phyloP scores from a whole-genome alignment of 2,113 vertebrate species.

The Meriones unguiculatus region DNA sequence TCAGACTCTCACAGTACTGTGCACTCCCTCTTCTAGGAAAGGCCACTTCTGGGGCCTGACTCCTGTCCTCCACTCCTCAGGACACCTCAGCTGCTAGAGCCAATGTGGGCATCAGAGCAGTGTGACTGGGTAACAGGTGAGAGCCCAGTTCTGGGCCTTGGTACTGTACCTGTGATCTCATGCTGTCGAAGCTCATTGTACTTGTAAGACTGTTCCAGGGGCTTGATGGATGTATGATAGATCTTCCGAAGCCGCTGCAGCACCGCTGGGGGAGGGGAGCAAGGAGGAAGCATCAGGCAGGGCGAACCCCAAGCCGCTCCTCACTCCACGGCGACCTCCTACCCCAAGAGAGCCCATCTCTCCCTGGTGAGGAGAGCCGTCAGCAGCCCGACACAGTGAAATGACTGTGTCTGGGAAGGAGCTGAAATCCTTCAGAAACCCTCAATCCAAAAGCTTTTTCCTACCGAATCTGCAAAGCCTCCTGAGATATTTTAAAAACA shows the following conservation, averaged over 20 bases:
- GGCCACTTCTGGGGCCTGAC: not conserved
- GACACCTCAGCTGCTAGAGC: not conserved
- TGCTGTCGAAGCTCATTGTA: constrained; percentile 99
- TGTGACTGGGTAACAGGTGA: too few species aligned
- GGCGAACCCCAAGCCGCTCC: not conserved
- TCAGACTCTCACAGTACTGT: not conserved
- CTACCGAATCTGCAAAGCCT: not conserved
- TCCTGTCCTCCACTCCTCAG: not conserved
- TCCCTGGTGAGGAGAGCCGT: not conserved
- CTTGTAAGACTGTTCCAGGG: constrained; percentile 98
- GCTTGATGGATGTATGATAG: constrained; percentile 97
- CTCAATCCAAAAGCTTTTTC: not conserved
- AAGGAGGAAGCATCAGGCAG: not conserved
- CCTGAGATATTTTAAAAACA: not conserved
- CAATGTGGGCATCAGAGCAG: not conserved
- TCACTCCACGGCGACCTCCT: not conserved
- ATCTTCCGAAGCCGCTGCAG: constrained; percentile 95
- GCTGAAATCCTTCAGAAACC: not conserved
- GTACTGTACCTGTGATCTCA: constrained; percentile 95
- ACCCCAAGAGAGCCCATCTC: not conserved
- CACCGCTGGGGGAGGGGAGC: constrained; percentile 84
- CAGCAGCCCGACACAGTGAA: not conserved
- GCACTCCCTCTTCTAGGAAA: not conserved
- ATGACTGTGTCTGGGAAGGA: not conserved
- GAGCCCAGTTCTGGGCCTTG: not conserved